phyloP scores from a whole-genome alignment of 2,797 vertebrate species.

The Peromyscus melanophrys region DNA sequence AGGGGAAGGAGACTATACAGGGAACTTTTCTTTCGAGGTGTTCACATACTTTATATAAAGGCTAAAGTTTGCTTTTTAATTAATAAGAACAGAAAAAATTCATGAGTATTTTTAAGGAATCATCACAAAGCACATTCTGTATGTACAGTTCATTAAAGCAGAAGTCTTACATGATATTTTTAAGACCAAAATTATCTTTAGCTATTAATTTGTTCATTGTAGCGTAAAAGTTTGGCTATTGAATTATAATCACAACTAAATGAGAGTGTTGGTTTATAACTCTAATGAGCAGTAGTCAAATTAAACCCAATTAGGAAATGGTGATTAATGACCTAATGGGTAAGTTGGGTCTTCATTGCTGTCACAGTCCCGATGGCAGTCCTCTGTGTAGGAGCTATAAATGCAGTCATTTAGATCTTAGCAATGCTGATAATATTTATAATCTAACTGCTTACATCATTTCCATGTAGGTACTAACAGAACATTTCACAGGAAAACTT shows the following conservation, averaged over 20 bases:
- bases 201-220: slow-evolving; percentile 79
- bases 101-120: slow-evolving; percentile 54
- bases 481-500: slow-evolving; percentile 18
- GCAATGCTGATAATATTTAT: slow-evolving; percentile 58
- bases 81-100: slow-evolving; percentile 61
- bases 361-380: slow-evolving; percentile 14
- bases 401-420: slow-evolving; percentile 61
- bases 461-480: slow-evolving; percentile 60
- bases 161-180: slow-evolving; percentile 72
- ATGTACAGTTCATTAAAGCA: slow-evolving; percentile 69
- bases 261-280: slow-evolving; percentile 78
- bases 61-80: slow-evolving; percentile 54
- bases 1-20: not conserved
- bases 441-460: slow-evolving; percentile 35
- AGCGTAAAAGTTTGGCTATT: slow-evolving; percentile 79
- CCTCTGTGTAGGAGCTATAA: slow-evolving; percentile 26
- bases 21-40: not conserved
- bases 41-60: slow-evolving; percentile 20
- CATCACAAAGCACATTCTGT: slow-evolving; percentile 43
- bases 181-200: slow-evolving; percentile 79
- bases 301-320: slow-evolving; percentile 82
- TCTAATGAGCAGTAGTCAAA: slow-evolving; percentile 81
- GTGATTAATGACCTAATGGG: slow-evolving; percentile 79
- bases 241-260: slow-evolving; percentile 80
- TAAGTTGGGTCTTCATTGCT: slow-evolving; percentile 72